Evolutionary conservation across 2,113 vertebrate genomes (phyloP), one percentile per base, ranked within the genome.

Genomic region (Dunckerocampus dactyliophorus): DNA sequence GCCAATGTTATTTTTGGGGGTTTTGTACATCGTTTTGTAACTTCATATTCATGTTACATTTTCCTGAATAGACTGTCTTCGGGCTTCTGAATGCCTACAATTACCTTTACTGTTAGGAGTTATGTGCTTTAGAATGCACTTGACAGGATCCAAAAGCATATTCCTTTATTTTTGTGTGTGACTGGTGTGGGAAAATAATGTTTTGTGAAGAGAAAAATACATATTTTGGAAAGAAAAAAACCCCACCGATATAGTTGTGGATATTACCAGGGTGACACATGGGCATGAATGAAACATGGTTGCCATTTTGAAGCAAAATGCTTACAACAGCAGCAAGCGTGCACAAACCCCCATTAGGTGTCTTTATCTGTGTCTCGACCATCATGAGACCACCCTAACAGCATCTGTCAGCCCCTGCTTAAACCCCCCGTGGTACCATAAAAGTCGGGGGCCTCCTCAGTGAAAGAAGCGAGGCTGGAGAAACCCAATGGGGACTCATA

Each of bases 321-420:
- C 81, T 82, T 61, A 65, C 69, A 75, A 67, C 82, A 78, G 74
- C 74, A 81, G 76, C 61, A 61, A 45, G 70, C 34, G 62, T 63
- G 64, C 55, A 24, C 58, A 46, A 78, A 74, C 60, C 63, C 71
- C 83, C 70, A 82, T 85, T 82, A 80, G 59, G 67, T 62, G 65
- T 72, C 77, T 88, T 86, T 85, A 85, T 88, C 81, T 80, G 72
- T 57, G 65, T 80, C 76, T 76, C 63, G 75, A 63, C 80, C 82
- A 78, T 82, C 82, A 70, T 71, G 78, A 86, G 80, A 79, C 61
- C 80, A 72, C 67, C 57, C 74, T 69, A 69, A 77, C 80, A 85
- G 77, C 87, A 80, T 85, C 84, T 82, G 85, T 81, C 84, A 74
- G 73, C 64, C 63, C 76, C 80, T 72, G 72, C 66, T 62, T 60